Conservation (phyloP, 35 echinoderm and acorn worm species). For the Heliocidaris erythrogramma region DNA sequence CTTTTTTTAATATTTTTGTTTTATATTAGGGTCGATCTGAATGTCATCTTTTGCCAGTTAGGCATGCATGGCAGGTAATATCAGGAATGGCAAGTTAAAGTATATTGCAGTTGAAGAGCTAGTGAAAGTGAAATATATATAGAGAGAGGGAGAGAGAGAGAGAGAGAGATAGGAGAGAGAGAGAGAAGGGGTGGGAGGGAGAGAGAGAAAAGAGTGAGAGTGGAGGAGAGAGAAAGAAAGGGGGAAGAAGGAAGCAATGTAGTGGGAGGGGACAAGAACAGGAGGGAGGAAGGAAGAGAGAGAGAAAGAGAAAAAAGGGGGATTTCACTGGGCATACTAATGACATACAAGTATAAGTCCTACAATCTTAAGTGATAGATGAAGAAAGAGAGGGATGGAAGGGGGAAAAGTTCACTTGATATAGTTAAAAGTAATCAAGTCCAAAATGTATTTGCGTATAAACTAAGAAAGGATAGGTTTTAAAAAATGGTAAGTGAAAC, state of each 20-base stretch:
- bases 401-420: no score
- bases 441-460: no score
- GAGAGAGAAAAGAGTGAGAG: not conserved
- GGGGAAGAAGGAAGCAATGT: not conserved
- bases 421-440: no score
- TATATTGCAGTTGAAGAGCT: not conserved
- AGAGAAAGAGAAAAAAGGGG: no score
- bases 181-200: not conserved
- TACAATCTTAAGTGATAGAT: no score
- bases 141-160: not conserved
- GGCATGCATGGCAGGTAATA: not conserved
- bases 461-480: no score
- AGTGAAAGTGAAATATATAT: not conserved
- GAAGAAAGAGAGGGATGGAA: no score
- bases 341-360: no score
- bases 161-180: not conserved
- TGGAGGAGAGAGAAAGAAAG: not conserved
- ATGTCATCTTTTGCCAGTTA: not conserved
- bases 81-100: not conserved
- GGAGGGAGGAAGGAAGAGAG: not conserved
- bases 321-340: no score
- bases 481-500: no score
- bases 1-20: not conserved
- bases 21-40: not conserved
- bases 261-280: no score